These are phyloP conservation scores for Patiria miniata DNA, from an alignment of 35 echinoderm and acorn worm genomes.

Conservation along the genomic window DNA sequence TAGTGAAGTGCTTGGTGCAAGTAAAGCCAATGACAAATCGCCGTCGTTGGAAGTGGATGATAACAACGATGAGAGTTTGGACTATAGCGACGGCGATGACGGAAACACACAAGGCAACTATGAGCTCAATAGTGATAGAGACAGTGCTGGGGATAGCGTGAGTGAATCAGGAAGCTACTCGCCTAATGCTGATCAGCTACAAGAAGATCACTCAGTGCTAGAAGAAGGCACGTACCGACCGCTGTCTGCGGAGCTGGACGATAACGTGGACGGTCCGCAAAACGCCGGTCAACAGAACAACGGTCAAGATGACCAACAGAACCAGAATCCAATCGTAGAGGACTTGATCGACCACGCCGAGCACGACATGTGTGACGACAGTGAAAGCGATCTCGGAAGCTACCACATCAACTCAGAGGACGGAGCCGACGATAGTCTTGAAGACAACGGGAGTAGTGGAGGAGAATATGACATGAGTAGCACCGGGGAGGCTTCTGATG, in stretches of 20 bases:
- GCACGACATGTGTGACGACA: conserved; percentile 78
- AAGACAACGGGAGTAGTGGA: conserved; percentile 51
- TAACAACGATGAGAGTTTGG: conserved; percentile 77
- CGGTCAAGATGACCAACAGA: conserved; percentile 10
- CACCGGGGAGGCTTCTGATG: conserved; percentile 60
- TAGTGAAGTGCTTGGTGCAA: too few species aligned
- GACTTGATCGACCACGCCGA: conserved; percentile 45
- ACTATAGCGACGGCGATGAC: conserved; percentile 82
- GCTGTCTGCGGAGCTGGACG: conserved; percentile 19
- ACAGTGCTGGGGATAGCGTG: conserved; percentile 86
- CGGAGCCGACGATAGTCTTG: conserved; percentile 40
- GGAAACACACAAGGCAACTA: conserved; percentile 69
- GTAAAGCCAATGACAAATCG: too few species aligned
- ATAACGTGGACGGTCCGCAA: conserved; percentile 2
- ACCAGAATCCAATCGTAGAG: conserved; percentile 17
- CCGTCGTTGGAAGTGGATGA: conserved; percentile 19
- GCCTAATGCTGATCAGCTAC: conserved; percentile 57
- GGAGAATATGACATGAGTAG: conserved; percentile 79
- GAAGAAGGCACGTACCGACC: conserved; percentile 77
- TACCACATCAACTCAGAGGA: conserved; percentile 86
- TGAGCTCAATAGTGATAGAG: conserved; percentile 86
- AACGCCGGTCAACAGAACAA: too few species aligned
- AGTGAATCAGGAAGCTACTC: conserved; percentile 91
- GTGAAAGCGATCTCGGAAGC: conserved; percentile 87
- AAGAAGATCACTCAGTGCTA: conserved; percentile 40